Conservation (phyloP, 64 coral and sea anemone species). For the Dendronephthya gigantea region DNA sequence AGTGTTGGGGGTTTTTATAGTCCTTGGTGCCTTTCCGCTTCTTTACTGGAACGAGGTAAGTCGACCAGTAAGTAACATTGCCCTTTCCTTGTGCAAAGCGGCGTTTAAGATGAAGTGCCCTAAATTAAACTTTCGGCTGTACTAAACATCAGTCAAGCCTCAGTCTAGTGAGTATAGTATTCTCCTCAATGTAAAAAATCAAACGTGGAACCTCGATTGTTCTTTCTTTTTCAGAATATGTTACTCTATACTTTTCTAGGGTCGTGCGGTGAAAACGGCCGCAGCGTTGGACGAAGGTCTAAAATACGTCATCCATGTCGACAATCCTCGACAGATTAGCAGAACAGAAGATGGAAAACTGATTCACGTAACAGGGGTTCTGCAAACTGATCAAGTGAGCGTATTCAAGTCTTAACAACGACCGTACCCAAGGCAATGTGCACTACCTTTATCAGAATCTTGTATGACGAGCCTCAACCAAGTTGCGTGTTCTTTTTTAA, state of each 20-base stretch:
- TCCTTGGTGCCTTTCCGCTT: slow-evolving; percentile 69
- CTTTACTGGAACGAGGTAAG: slow-evolving; percentile 97
- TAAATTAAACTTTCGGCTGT: no score
- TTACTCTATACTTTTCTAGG: slow-evolving; percentile 33
- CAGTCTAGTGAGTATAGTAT: no score
- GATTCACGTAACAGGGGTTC: slow-evolving; percentile 57
- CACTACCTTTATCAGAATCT: no score
- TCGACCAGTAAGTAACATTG: no score
- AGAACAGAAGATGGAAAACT: slow-evolving; percentile 57
- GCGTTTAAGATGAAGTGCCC: no score
- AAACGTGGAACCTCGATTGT: no score
- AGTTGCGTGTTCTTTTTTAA: background rate
- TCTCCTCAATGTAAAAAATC: no score
- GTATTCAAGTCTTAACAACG: background rate
- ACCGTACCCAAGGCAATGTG: background rate
- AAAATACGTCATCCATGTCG: slow-evolving; percentile 47
- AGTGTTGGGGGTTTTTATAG: slow-evolving; percentile 68
- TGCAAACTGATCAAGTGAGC: slow-evolving; percentile 68
- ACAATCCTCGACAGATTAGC: slow-evolving; percentile 36
- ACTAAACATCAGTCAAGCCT: no score
- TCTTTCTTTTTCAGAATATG: no score
- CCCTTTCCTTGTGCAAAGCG: no score
- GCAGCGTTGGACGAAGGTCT: slow-evolving; percentile 80
- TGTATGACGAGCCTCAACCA: background rate
- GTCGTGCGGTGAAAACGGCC: slow-evolving; percentile 85